Evolutionary conservation across 2,888 invertebrate species (phyloP).

Genomic region (Sisyra terminalis): DNA sequence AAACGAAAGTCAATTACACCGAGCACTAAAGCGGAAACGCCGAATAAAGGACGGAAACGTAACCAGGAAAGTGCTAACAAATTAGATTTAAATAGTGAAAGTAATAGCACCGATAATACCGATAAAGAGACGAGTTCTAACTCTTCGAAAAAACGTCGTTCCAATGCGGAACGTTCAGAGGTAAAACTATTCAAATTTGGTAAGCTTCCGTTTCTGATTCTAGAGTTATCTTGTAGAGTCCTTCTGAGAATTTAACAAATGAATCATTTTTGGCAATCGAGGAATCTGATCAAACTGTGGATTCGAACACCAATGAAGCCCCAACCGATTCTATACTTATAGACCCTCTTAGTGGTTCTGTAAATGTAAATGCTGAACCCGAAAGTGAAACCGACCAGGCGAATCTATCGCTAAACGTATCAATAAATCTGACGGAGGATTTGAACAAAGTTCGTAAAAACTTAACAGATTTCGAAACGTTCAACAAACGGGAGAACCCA

Average conservation of each 20-base stretch:
- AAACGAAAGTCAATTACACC: conserved; percentile 23
- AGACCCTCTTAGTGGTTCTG: conserved; percentile 7
- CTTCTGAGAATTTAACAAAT: conserved; percentile 68
- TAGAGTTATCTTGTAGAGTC: conserved; percentile 60
- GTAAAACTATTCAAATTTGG: conserved; percentile 10
- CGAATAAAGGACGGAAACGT: conserved; percentile 35
- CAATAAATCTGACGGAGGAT: conserved; percentile 8
- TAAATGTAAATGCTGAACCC: conserved; percentile 6
- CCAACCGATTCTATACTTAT: conserved; percentile 24
- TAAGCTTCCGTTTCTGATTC: conserved; percentile 13
- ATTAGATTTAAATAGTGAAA: conserved; percentile 2
- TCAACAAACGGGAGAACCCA: conserved; percentile 19
- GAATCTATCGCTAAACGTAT: conserved; percentile 5
- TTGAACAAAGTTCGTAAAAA: conserved; percentile 7
- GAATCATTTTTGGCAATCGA: conserved; percentile 73
- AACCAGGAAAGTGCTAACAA: conserved; percentile 26
- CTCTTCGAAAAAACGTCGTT: conserved; percentile 28
- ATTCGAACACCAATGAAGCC: conserved; percentile 24
- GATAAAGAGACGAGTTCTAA: not conserved
- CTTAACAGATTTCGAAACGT: conserved; percentile 4
- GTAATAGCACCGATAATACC: conserved; percentile 16
- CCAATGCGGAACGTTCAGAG: conserved; percentile 21
- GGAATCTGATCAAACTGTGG: conserved; percentile 29
- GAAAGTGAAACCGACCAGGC: conserved; percentile 4
- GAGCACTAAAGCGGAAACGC: conserved; percentile 32